phyloP scores from a whole-genome alignment of 1,140 invertebrate genomes.

The Hylaeus volcanicus region DNA sequence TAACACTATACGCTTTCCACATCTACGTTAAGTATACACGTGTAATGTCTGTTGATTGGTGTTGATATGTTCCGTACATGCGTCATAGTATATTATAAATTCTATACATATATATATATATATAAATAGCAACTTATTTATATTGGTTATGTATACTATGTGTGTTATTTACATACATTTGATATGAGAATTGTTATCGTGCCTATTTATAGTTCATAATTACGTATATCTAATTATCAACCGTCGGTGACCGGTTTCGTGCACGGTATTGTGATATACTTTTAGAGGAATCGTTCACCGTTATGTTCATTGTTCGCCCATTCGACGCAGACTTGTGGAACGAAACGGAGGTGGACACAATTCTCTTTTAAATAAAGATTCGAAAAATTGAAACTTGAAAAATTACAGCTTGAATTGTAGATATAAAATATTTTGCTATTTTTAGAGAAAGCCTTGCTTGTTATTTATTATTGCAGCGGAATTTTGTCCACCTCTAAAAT shows the following conservation, averaged over 20 bases:
- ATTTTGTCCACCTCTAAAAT: no score
- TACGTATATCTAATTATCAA: not conserved
- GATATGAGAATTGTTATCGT: constrained; percentile 18
- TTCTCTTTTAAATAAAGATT: no score
- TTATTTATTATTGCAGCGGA: no score
- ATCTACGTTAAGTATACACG: constrained; percentile 68
- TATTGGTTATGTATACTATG: constrained; percentile 8
- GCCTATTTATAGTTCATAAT: not conserved
- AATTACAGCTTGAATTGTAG: no score
- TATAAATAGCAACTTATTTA: not conserved
- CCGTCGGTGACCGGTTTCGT: constrained; percentile 4
- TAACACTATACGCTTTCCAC: constrained; percentile 65
- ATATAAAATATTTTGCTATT: no score
- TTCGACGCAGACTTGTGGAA: no score
- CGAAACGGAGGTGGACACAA: no score
- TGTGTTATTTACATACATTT: constrained; percentile 29
- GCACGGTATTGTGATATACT: constrained; percentile 45
- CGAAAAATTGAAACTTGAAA: no score
- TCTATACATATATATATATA: constrained; percentile 34
- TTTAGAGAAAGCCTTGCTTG: no score
- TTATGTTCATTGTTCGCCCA: no score
- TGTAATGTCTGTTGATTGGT: constrained; percentile 70
- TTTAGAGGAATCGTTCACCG: not conserved
- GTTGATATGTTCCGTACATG: constrained; percentile 65
- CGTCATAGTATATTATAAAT: constrained; percentile 30